Evolutionary conservation across 2,888 invertebrate genomes (phyloP).

Genomic region (Parelbella ahira): DNA sequence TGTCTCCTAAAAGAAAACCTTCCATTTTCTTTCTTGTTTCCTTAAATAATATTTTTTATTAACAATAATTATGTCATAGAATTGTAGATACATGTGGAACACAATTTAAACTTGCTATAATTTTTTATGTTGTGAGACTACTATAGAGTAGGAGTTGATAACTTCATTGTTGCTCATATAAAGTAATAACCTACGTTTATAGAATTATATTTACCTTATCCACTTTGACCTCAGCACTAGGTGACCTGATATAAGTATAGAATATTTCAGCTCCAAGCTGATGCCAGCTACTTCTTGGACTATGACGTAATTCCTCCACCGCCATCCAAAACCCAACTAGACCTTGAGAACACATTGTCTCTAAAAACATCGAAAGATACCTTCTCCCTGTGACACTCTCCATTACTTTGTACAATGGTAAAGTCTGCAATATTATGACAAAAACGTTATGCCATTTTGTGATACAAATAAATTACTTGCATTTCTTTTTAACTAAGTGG

Average conservation of each 20-base stretch:
- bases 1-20: conserved; percentile 91
- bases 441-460: too few species aligned
- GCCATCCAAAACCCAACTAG: conserved; percentile 92
- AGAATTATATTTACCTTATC: conserved; percentile 79
- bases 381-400: conserved; percentile 90
- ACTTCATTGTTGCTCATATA: too few species aligned
- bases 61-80: too few species aligned
- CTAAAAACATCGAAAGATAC: conserved; percentile 89
- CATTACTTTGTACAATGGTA: conserved; percentile 86
- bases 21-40: conserved; percentile 91
- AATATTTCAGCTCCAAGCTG: conserved; percentile 95
- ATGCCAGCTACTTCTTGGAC: conserved; percentile 89
- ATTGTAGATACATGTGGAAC: too few species aligned
- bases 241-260: conserved; percentile 91
- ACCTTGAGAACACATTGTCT: conserved; percentile 91
- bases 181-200: too few species aligned
- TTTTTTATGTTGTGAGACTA: too few species aligned
- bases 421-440: conserved; percentile 68
- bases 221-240: conserved; percentile 89
- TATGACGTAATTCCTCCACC: conserved; percentile 89
- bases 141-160: too few species aligned
- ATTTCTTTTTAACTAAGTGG: too few species aligned
- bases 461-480: too few species aligned
- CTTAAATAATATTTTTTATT: conserved; percentile 40
- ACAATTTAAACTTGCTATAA: too few species aligned